A percentile compares a stretch with the other conserved stretches of the same genome.
These are phyloP conservation scores for Mormoops blainvillei DNA, from an alignment of 2,113 vertebrate species.

Conservation along the genomic window DNA sequence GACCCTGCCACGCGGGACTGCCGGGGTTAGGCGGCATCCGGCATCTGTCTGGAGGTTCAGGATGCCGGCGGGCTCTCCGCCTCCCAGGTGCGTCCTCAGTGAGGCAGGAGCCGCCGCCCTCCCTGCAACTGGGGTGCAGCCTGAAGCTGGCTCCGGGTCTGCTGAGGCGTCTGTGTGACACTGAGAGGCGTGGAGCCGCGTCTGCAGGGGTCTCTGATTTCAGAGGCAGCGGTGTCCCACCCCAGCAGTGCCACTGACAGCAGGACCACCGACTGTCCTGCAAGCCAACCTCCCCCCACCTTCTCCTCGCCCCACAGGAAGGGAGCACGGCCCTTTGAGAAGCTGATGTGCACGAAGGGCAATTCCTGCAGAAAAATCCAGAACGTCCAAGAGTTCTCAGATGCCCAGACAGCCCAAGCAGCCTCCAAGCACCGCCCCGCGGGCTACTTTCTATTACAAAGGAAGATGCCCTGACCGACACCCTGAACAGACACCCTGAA, in stretches of 20 bases:
- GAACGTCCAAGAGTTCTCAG: rapidly evolving
- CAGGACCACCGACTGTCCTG: rapidly evolving
- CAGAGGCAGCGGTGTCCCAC: rapidly evolving
- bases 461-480: rapidly evolving
- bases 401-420: neutral
- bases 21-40: neutral
- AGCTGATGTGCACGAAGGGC: rapidly evolving
- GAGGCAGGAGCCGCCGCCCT: too few relatives aligned
- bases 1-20: neutral
- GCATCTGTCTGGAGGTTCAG: neutral
- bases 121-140: neutral
- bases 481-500: rapidly evolving
- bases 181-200: rapidly evolving
- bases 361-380: neutral
- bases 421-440: too few relatives aligned
- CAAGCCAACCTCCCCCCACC: neutral
- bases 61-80: too few relatives aligned
- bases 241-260: neutral
- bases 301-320: neutral
- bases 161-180: neutral
- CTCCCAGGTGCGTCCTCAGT: too few relatives aligned
- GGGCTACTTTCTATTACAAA: neutral
- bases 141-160: neutral
- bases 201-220: neutral
- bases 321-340: neutral